Conservation (phyloP, 2,888 invertebrate species). For the Dasysyrphus tricinctus region DNA sequence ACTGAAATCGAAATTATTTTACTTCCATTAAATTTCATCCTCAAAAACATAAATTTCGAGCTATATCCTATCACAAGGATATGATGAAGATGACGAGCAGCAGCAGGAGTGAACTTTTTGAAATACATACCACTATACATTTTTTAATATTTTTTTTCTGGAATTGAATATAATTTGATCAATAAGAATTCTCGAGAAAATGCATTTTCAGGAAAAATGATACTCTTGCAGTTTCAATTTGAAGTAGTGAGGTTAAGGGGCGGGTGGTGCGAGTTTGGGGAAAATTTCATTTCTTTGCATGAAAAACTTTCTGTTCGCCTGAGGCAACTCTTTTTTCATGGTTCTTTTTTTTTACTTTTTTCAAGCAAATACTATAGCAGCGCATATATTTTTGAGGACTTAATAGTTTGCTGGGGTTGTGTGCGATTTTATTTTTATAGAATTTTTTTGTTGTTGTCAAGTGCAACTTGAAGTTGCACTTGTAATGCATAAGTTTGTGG, state of each 20-base stretch:
- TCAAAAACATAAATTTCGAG: neutral
- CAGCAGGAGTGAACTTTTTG: neutral
- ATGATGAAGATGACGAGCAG: neutral
- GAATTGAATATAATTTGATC: conserved; percentile 48
- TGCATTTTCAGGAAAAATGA: conserved; percentile 26
- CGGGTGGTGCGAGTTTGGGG: neutral
- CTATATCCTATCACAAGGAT: neutral
- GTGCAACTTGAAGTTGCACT: conserved; percentile 19
- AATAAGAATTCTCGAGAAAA: conserved; percentile 38
- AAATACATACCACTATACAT: neutral
- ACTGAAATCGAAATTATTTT: conserved; percentile 12
- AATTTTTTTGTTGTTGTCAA: conserved; percentile 3
- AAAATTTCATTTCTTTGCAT: conserved; percentile 13
- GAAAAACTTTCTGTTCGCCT: neutral
- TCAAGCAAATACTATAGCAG: neutral
- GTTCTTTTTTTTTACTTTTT: conserved; percentile 22
- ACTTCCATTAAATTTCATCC: conserved; percentile 18
- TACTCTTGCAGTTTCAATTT: conserved; percentile 18
- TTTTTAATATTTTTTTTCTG: neutral
- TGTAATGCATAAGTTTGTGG: conserved; percentile 41
- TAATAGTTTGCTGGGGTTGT: conserved; percentile 37
- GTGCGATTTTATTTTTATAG: conserved; percentile 6
- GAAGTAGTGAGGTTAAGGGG: neutral
- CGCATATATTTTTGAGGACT: conserved; percentile 1
- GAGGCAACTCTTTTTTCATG: conserved; percentile 18